A percentile compares a stretch with the other conserved stretches of the same genome.
Evolutionary conservation across 2,113 vertebrate species (phyloP).

Genomic region (Chiloscyllium plagiosum): DNA sequence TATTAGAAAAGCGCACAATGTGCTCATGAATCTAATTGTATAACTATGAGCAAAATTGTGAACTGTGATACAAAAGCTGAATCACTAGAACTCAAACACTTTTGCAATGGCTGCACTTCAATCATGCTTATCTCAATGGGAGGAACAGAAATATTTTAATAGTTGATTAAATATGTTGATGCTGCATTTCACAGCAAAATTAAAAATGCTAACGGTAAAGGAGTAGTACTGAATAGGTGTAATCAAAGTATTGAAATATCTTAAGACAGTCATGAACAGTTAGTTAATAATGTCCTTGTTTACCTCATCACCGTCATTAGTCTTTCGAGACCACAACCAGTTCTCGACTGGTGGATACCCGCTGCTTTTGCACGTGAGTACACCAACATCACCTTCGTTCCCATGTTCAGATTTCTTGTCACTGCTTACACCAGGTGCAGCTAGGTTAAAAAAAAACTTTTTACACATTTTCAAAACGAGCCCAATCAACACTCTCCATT

Average conservation of each 20-base stretch:
- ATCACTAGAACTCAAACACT: background rate
- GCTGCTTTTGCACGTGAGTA: slow-evolving; percentile 64
- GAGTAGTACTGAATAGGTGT: background rate
- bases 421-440: slow-evolving; percentile 54
- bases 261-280: background rate
- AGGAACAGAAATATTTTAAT: background rate
- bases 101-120: background rate
- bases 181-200: background rate
- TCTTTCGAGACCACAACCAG: slow-evolving; percentile 55
- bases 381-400: slow-evolving; percentile 67
- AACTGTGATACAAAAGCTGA: background rate
- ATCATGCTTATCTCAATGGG: background rate
- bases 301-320: slow-evolving; percentile 40
- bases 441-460: slow-evolving; percentile 47
- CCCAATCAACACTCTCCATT: too few species aligned
- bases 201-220: background rate
- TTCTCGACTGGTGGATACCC: slow-evolving; percentile 51
- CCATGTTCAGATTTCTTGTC: slow-evolving; percentile 75
- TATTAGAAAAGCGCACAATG: background rate
- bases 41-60: background rate
- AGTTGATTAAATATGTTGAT: background rate
- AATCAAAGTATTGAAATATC: background rate
- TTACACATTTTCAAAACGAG: background rate
- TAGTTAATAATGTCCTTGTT: slow-evolving; percentile 33
- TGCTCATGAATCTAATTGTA: background rate